Evolutionary conservation across 2,113 vertebrate species (phyloP).

Genomic region (Hymenochirus boettgeri): DNA sequence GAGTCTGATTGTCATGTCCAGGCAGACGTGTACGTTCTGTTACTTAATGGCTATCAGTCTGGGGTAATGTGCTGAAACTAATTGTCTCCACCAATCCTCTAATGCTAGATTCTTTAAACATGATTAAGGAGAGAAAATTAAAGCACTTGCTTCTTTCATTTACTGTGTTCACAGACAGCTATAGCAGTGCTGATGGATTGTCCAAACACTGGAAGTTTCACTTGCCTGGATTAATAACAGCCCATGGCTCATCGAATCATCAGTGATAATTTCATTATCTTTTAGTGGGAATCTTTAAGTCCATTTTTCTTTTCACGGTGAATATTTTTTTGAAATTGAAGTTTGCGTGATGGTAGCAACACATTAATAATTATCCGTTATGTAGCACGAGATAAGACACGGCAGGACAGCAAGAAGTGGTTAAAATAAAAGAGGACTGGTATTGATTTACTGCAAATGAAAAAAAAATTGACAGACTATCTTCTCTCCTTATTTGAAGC

Average conservation of each 20-base stretch:
- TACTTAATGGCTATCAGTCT: slow-evolving; percentile 27
- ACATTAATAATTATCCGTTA: too few species aligned
- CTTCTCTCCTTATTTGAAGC: too few species aligned
- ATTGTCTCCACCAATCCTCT: slow-evolving; percentile 29
- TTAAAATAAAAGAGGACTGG: too few species aligned
- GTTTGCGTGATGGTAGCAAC: too few species aligned
- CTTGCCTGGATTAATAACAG: slow-evolving; percentile 12
- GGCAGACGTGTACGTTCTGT: not conserved
- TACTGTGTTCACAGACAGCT: not conserved
- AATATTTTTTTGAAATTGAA: too few species aligned
- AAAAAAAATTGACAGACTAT: too few species aligned
- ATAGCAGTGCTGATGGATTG: slow-evolving; percentile 22
- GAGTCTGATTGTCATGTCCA: not conserved
- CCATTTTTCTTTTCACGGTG: not conserved
- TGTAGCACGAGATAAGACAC: too few species aligned
- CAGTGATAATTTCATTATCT: slow-evolving; percentile 23
- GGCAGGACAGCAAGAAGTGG: too few species aligned
- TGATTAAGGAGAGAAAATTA: slow-evolving; percentile 32
- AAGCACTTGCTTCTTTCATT: not conserved
- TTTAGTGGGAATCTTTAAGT: not conserved
- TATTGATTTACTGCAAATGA: too few species aligned
- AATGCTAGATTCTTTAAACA: slow-evolving; percentile 34
- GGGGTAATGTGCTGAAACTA: slow-evolving; percentile 28
- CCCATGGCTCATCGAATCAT: slow-evolving; percentile 13
- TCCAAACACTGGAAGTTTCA: slow-evolving; percentile 13